Conservation (phyloP, 2,888 invertebrate genomes). For the Agrenia bidenticulata region DNA sequence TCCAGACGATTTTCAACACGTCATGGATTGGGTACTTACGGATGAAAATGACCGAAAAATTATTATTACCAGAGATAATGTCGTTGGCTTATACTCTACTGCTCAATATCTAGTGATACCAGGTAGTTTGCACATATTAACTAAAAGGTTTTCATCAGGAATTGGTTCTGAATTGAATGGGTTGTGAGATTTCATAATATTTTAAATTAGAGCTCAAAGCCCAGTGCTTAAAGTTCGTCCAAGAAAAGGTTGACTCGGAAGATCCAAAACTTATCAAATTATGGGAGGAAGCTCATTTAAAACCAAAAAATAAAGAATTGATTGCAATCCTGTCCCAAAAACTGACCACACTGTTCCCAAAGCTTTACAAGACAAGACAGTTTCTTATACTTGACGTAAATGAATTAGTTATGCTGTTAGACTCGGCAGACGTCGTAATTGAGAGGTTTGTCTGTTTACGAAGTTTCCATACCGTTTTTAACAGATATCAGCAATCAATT, state of each 20-base stretch:
- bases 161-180: neutral
- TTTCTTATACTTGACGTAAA: slow-evolving; percentile 40
- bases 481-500: too few relatives aligned
- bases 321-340: slow-evolving; percentile 31
- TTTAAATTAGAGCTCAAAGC: slow-evolving; percentile 28
- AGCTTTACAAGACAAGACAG: slow-evolving; percentile 36
- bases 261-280: slow-evolving; percentile 40
- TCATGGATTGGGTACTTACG: slow-evolving; percentile 49
- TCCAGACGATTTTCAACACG: slow-evolving; percentile 35
- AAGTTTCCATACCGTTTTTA: too few relatives aligned
- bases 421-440: slow-evolving; percentile 42
- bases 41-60: slow-evolving; percentile 22
- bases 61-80: slow-evolving; percentile 38
- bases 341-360: slow-evolving; percentile 37
- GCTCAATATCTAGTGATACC: slow-evolving; percentile 33
- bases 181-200: neutral
- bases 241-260: slow-evolving; percentile 30
- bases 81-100: slow-evolving; percentile 37
- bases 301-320: slow-evolving; percentile 28
- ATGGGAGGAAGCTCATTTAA: slow-evolving; percentile 41
- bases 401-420: slow-evolving; percentile 38
- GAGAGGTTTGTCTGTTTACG: slow-evolving; percentile 39
- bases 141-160: neutral
- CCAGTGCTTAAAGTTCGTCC: slow-evolving; percentile 39
- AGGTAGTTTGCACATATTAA: too few relatives aligned